Base-by-base conservation (phyloP, 2,113 vertebrate genomes). In the Coptodon bakossiorum region DNA sequence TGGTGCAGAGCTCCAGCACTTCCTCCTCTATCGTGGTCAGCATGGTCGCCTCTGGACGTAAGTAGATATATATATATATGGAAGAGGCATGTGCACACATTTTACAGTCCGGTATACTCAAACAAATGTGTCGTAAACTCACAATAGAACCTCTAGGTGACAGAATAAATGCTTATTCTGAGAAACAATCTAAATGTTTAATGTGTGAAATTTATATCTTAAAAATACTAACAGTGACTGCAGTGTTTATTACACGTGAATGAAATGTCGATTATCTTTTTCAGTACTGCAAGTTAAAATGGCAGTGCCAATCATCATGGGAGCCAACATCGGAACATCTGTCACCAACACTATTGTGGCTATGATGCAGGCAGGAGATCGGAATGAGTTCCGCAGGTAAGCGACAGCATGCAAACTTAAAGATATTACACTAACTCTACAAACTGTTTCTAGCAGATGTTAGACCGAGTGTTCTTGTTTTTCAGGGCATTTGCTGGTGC, bases 1-100 rank as follows among this genome's bases (percentile, higher is more conserved):
- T 99, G 92, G 98, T 99, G 17, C 99, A 99, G 93, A 99, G 99
- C 88, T 99, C 99, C 54, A 98, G 98, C 90, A 99, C 99, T 2
- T 99, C 99, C 2, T 97, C 98, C 0, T 99, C 98, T 59, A 98
- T 99, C 59, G 90, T 99, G 6, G 98, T 99, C 97, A 99, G 98
- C 97, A 99, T 99, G 99, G 99, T 99, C 79, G 97, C 99, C 68
- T 98, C 98, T 88, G 97, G 97, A 6, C 0, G 99, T 99, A 92
- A 98, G 98, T 96, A 29, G 83, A 82, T 19, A 27, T 34, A 22
- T 22, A 22, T 22, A 22, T 22, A 10, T 56, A 80, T 19, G 54
- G 17, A n/a, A 78, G 45, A 29, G 9, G 45, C 71, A 8, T 19
- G 9, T 38, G 31, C 59, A 11, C 34, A 54, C 71, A 29, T 31